Evolutionary conservation across 2,113 vertebrate species (phyloP), one percentile per base, ranked within the genome.

Genomic region (Channa maculata): DNA sequence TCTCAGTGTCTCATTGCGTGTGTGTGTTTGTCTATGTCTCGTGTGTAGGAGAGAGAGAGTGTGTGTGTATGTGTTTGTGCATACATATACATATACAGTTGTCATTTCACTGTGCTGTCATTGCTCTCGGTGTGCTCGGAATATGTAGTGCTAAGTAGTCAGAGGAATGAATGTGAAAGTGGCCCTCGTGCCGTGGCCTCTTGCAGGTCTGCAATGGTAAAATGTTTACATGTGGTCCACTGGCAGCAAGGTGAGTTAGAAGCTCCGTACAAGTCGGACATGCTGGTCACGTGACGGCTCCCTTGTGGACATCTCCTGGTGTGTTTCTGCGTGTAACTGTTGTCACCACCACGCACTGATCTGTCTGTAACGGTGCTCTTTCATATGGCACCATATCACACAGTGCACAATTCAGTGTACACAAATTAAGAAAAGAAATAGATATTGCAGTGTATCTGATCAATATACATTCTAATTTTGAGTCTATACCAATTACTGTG

Each of bases 131-230:
- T 49, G 84, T 62, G 77, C 53, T 8, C 50, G 71, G 71, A 71
- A 71, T 69, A 66, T 62, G 71, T 71, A 24, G 67, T 14, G 51
- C 61, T 80, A 73, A 79, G 77, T 61, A 78, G 78, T 63, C 71
- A 38, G 57, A 68, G 79, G 36, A 77, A 54, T 62, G 79, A 83
- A 83, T 82, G 74, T 88, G 62, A 58, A 75, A 81, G 71, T 74
- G 80, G 77, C 59, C 63, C 69, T 52, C 36, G 74, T 70, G 68
- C 64, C 62, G 3, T 24, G 61, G 75, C 64, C 63, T 78, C 64
- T 65, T 75, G 50, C 37, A 3, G 45, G 39, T 52, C 24, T 24
- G 24, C 24, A 24, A 24, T 24, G 24, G 24, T 1, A 24, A 24
- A 24, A 24, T 24, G 24, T 66, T 77, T 75, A 57, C 79, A 80